A percentile compares a stretch with the other conserved stretches of the same genome.
phyloP scores from a whole-genome alignment of 2,113 vertebrate species.

The Anolis carolinensis region DNA sequence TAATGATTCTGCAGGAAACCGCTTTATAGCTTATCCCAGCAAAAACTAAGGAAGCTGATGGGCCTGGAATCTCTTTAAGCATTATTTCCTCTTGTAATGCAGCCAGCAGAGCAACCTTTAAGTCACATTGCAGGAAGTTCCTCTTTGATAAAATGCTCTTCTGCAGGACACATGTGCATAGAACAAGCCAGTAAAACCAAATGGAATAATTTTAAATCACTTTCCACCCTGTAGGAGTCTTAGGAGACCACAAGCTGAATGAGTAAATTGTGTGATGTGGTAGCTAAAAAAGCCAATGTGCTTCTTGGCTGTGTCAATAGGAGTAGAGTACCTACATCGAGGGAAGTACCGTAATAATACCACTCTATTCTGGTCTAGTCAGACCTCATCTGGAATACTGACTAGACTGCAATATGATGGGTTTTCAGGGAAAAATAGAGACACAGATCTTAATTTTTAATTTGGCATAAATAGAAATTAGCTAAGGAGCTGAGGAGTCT shows the following conservation, averaged over 20 bases:
- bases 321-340: too few species aligned
- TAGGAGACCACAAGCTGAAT: too few species aligned
- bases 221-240: too few species aligned
- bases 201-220: not conserved
- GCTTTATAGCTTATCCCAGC: not conserved
- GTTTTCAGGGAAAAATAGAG: not conserved
- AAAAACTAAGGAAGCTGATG: not conserved
- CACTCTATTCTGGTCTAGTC: too few species aligned
- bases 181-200: not conserved
- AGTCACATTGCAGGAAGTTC: not conserved
- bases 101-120: not conserved
- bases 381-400: too few species aligned
- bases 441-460: not conserved
- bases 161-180: not conserved
- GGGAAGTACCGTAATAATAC: too few species aligned
- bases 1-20: not conserved
- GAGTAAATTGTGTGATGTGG: too few species aligned
- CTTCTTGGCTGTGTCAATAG: too few species aligned
- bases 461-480: too few species aligned
- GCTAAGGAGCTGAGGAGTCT: too few species aligned
- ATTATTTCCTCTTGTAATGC: conserved; percentile 36
- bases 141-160: conserved; percentile 12
- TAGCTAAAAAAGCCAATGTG: too few species aligned
- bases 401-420: not conserved
- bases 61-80: conserved; percentile 23